Conservation (phyloP, 2,888 invertebrate species). For the Thymelicus acteon region DNA sequence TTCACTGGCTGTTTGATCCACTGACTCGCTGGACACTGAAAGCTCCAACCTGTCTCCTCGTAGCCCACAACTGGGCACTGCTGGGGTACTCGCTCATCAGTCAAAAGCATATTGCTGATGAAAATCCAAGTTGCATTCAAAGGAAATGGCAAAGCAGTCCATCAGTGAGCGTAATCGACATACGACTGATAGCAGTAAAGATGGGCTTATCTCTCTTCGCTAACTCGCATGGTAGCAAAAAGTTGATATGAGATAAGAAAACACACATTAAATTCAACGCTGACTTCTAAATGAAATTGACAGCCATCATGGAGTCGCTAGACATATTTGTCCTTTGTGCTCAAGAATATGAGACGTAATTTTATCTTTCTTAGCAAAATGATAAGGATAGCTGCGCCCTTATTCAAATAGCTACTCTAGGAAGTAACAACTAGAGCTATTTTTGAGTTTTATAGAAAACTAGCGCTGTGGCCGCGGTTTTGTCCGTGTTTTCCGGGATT, state of each 20-base stretch:
- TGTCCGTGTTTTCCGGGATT: no score
- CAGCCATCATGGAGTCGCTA: not conserved
- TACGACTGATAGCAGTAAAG: constrained; percentile 77
- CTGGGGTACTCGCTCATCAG: constrained; percentile 55
- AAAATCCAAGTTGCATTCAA: constrained; percentile 44
- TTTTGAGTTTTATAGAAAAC: no score
- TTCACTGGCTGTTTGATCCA: constrained; percentile 59
- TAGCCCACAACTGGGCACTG: constrained; percentile 62
- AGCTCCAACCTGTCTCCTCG: constrained; percentile 64
- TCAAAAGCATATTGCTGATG: constrained; percentile 65
- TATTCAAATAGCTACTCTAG: no score
- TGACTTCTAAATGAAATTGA: not conserved
- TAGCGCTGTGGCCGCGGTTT: no score
- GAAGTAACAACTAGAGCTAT: no score
- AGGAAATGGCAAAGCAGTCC: constrained; percentile 61
- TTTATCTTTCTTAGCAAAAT: no score
- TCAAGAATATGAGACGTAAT: no score
- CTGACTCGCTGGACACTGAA: constrained; percentile 66
- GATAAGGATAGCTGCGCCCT: no score
- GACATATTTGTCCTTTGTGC: not conserved
- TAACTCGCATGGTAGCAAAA: constrained; percentile 74
- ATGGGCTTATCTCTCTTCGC: constrained; percentile 72
- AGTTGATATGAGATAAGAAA: constrained; percentile 74
- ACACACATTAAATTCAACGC: constrained; percentile 41
- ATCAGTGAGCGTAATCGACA: constrained; percentile 75